Percentiles rank a stretch among this genome's conserved stretches.
phyloP scores from a whole-genome alignment of 2,888 invertebrate species.

The Drosophila mayaguana region DNA sequence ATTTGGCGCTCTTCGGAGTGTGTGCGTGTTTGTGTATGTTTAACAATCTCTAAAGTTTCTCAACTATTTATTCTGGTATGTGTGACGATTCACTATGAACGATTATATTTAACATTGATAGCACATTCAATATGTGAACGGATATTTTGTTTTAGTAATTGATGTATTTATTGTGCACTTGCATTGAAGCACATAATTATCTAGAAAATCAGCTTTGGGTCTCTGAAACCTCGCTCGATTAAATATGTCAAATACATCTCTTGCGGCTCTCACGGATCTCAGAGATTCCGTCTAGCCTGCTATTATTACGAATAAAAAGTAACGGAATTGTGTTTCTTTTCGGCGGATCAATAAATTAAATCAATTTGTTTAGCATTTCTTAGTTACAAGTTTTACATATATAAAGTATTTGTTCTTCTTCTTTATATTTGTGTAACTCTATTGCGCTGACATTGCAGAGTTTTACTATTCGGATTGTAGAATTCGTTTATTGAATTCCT shows the following conservation, averaged over 20 bases:
- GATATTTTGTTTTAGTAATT: conserved; percentile 48
- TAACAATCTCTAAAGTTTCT: conserved; percentile 60
- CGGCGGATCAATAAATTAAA: conserved; percentile 13
- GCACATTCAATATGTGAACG: conserved; percentile 57
- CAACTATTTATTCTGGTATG: conserved; percentile 49
- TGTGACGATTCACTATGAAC: conserved; percentile 43
- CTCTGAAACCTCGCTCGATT: conserved; percentile 56
- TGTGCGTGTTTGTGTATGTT: conserved; percentile 22
- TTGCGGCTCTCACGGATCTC: conserved; percentile 6
- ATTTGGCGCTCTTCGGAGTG: conserved; percentile 22
- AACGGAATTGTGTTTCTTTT: conserved; percentile 2
- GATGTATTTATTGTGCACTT: conserved; percentile 43
- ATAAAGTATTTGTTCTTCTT: conserved; percentile 32
- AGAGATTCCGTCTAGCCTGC: conserved; percentile 12
- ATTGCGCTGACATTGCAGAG: conserved; percentile 28
- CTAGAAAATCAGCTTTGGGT: conserved; percentile 47
- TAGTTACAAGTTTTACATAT: conserved; percentile 3
- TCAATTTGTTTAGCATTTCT: neutral
- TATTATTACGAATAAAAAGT: conserved; percentile 3
- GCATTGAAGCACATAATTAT: conserved; percentile 33
- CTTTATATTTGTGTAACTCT: conserved; percentile 12
- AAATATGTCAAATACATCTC: conserved; percentile 16
- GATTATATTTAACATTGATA: conserved; percentile 48
- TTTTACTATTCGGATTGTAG: conserved; percentile 27
- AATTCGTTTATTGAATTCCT: conserved; percentile 16